Conservation (phyloP, 2,113 vertebrate species). For the Onychostruthus taczanowskii region DNA sequence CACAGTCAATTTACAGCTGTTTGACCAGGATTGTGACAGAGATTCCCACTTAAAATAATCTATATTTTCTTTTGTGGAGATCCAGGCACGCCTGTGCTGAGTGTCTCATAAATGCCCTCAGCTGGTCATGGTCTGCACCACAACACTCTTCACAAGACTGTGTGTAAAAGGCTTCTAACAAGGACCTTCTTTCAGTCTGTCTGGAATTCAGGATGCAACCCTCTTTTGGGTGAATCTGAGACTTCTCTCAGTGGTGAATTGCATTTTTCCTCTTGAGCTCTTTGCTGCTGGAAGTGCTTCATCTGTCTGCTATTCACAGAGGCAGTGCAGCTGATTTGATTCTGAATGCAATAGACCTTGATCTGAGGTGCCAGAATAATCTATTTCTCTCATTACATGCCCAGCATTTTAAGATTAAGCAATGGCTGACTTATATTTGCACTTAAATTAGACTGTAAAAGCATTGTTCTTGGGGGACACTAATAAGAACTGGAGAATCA, state of each 20-base stretch:
- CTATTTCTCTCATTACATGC: background rate
- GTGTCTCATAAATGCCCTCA: background rate
- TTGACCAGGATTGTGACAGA: background rate
- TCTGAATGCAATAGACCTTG: background rate
- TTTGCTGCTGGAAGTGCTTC: background rate
- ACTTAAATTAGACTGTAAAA: constrained; percentile 17
- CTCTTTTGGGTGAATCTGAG: background rate
- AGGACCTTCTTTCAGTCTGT: background rate
- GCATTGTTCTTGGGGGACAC: background rate
- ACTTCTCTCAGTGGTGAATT: background rate
- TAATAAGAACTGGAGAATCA: background rate
- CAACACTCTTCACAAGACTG: background rate
- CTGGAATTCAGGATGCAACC: background rate
- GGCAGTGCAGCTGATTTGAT: background rate
- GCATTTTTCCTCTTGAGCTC: background rate
- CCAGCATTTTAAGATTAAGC: constrained; percentile 11
- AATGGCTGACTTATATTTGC: background rate
- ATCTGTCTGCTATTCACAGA: constrained; percentile 5
- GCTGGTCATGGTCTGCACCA: background rate
- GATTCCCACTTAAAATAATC: background rate
- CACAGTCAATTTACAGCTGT: background rate
- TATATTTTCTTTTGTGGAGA: background rate
- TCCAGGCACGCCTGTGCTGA: background rate
- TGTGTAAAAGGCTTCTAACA: background rate
- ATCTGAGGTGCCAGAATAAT: constrained; percentile 6